A percentile compares a stretch with the other conserved stretches of the same genome.
Conservation (phyloP, 2,888 invertebrate genomes). For the Drosophila ustulata region DNA sequence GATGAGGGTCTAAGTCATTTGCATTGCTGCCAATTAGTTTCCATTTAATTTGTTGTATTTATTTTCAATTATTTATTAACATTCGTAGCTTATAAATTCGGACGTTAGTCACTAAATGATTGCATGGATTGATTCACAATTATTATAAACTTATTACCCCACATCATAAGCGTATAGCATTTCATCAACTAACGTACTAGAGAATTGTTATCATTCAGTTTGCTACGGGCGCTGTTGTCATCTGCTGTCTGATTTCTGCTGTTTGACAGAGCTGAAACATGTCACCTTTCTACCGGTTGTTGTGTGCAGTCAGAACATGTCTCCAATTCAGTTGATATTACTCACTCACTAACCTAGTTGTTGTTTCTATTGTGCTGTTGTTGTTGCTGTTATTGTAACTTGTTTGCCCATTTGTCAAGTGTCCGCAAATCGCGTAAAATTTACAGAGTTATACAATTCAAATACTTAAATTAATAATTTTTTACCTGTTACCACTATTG, state of each 20-base stretch:
- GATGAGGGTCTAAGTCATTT: conserved; percentile 3
- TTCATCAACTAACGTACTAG: not conserved
- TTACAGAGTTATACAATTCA: conserved; percentile 65
- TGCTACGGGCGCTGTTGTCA: too few relatives aligned
- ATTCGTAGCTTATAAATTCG: too few relatives aligned
- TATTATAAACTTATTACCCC: not conserved
- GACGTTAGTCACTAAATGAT: too few relatives aligned
- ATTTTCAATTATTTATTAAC: not conserved
- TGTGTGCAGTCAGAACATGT: conserved; percentile 20
- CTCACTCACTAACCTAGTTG: conserved; percentile 14
- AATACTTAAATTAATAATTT: conserved; percentile 59
- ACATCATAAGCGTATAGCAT: too few relatives aligned
- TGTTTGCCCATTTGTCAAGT: conserved; percentile 53
- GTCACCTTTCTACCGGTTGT: conserved; percentile 8
- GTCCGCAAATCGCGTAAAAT: conserved; percentile 57
- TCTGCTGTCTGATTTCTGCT: too few relatives aligned
- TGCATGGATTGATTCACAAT: not conserved
- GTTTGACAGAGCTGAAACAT: not conserved
- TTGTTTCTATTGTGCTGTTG: not conserved
- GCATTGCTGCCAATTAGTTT: not conserved
- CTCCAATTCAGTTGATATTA: conserved; percentile 16
- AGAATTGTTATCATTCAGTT: not conserved
- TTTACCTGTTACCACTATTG: conserved; percentile 38
- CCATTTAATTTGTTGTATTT: not conserved
- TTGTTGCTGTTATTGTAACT: conserved; percentile 21